Base-by-base conservation (phyloP, 2,888 invertebrate genomes). In the Poecilus cupreus region DNA sequence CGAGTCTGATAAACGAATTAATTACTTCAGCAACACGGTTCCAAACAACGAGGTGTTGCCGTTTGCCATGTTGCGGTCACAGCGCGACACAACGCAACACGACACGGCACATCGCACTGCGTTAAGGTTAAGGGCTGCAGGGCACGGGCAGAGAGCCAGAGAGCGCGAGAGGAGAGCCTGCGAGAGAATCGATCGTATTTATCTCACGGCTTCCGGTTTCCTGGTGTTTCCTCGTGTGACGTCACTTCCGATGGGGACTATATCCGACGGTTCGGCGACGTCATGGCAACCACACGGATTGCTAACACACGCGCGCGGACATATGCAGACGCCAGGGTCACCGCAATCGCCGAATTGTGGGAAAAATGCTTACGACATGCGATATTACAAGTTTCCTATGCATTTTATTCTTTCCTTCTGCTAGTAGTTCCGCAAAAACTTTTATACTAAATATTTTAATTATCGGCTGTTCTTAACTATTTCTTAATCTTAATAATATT, bases 171-270 rank as follows among this genome's bases (percentile, higher is more conserved):
- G 22, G 26, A 60, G 60, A 26, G 13, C 32, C 1, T 13, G 51
- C 2, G 57, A 24, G 57, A 6, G 18, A 13, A 68, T 68, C 64
- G 64, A 68, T 68, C 32, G 16, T 64, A 78, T 72, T 72, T 80
- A 80, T 80, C 80, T 72, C 80, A 54, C 80, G 80, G 70, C 80
- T 80, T 80, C 80, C 80, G 70, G 80, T 54, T 78, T 77, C 70
- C 80, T 37, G 80, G 72, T 80, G 72, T 72, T 72, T 43, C 46
- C 72, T 60, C 70, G 22, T 51, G 79, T 79, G 68, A 79, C 79
- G 79, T 79, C 79, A 79, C 79, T 68, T 79, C 79, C 79, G 68
- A 79, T 64, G 68, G 70, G 64, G 70, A 75, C 79, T 68, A 79
- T 79, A 79, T 79, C 70, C 79, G 49, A 79, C 49, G 22, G 43